These are phyloP conservation scores for Sphyrna mokarran DNA, from an alignment of 2,113 vertebrate genomes.

Conservation along the genomic window DNA sequence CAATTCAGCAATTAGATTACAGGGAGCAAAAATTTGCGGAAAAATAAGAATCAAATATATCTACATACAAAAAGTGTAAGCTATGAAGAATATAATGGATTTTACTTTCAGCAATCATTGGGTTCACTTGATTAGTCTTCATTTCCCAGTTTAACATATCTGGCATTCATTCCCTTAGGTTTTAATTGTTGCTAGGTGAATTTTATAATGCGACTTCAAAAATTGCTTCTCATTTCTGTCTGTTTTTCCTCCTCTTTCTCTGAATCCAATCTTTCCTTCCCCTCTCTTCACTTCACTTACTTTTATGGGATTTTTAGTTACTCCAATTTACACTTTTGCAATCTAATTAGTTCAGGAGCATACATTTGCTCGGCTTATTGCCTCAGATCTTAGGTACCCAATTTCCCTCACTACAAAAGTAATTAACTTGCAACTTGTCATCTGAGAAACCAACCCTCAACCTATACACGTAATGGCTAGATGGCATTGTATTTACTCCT, in stretches of 20 bases:
- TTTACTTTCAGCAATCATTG: neutral
- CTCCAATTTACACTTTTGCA: neutral
- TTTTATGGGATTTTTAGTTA: neutral
- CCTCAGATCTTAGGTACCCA: neutral
- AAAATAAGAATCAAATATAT: neutral
- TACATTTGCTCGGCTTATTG: neutral
- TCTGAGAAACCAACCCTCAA: too few relatives aligned
- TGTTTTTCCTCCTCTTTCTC: neutral
- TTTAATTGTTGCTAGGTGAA: neutral
- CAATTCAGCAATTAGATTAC: neutral
- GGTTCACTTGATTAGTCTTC: neutral
- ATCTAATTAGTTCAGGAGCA: neutral
- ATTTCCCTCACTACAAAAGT: neutral
- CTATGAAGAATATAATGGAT: neutral
- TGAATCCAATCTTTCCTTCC: neutral
- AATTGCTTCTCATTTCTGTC: neutral
- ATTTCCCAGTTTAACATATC: neutral
- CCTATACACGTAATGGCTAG: neutral
- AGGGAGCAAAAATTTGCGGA: neutral
- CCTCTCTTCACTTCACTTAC: neutral
- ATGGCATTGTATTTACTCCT: neutral
- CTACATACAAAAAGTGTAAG: neutral
- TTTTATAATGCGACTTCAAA: neutral
- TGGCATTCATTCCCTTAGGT: neutral
- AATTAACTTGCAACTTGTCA: neutral